Conservation (phyloP, 2,797 vertebrate genomes). For the Acropternis orthonyx region DNA sequence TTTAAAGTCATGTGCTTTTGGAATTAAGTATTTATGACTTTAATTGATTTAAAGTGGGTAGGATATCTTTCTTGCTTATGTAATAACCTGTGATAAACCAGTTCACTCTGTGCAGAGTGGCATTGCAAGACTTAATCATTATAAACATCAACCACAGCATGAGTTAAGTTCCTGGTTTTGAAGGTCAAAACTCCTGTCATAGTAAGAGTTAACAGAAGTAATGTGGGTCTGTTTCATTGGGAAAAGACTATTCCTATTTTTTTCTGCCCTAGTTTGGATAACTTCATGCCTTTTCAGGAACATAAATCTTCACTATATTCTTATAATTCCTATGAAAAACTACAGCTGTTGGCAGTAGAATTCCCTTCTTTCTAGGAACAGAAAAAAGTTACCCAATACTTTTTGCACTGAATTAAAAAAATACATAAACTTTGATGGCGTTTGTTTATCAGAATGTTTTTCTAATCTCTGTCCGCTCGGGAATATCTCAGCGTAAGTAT, state of each 20-base stretch:
- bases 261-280: constrained; percentile 19
- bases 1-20: neutral
- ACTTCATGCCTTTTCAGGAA: constrained; percentile 40
- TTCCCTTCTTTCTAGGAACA: constrained; percentile 78
- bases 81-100: neutral
- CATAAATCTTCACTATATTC: constrained; percentile 64
- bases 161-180: neutral
- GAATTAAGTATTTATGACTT: neutral
- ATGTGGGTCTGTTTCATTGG: neutral
- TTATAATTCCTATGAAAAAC: constrained; percentile 71
- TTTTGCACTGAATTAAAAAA: constrained; percentile 45
- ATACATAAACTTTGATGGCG: neutral
- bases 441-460: constrained; percentile 23
- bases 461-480: neutral
- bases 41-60: neutral
- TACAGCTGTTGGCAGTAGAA: constrained; percentile 74
- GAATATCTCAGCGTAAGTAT: neutral
- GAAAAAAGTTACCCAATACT: constrained; percentile 41
- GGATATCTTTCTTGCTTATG: neutral
- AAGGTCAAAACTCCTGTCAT: neutral
- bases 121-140: neutral
- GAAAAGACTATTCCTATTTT: neutral
- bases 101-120: neutral
- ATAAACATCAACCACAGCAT: neutral
- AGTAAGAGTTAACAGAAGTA: constrained; percentile 37